Evolutionary conservation across 2,113 vertebrate genomes (phyloP).

Genomic region (Antennarius striatus): DNA sequence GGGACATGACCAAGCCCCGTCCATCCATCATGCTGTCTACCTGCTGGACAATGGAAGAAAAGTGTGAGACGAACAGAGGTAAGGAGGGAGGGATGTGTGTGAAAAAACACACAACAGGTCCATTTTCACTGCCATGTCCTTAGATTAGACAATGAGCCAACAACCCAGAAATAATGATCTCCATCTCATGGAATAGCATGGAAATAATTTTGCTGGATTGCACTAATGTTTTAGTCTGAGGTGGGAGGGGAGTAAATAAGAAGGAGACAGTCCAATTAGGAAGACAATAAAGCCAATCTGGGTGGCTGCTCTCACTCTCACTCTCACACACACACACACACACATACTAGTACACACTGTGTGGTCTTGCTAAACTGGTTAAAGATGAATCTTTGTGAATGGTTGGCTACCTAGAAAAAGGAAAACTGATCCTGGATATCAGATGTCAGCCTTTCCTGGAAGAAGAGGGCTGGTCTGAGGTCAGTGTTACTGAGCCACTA

Average conservation of each 20-base stretch:
- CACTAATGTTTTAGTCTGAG: slow-evolving; percentile 51
- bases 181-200: slow-evolving; percentile 54
- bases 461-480: slow-evolving; percentile 63
- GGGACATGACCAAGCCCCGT: slow-evolving; percentile 34
- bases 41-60: slow-evolving; percentile 58
- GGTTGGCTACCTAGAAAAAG: slow-evolving; percentile 66
- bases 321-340: slow-evolving; percentile 19
- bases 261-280: slow-evolving; percentile 49
- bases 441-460: slow-evolving; percentile 71
- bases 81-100: slow-evolving; percentile 18
- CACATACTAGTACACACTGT: slow-evolving; percentile 38
- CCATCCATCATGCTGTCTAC: slow-evolving; percentile 68
- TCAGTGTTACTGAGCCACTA: slow-evolving; percentile 65
- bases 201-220: slow-evolving; percentile 59
- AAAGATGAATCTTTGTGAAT: slow-evolving; percentile 66
- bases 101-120: slow-evolving; percentile 55
- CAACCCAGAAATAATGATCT: slow-evolving; percentile 50
- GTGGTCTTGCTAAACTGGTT: slow-evolving; percentile 71
- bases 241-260: slow-evolving; percentile 23
- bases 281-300: slow-evolving; percentile 56
- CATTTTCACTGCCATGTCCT: slow-evolving; percentile 57
- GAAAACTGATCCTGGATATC: slow-evolving; percentile 67
- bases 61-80: slow-evolving; percentile 46
- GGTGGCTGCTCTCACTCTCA: slow-evolving; percentile 29
- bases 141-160: slow-evolving; percentile 35